Evolutionary conservation across 2,797 vertebrate genomes (phyloP), one percentile per base, ranked within the genome.

Genomic region (Darevskia nairensis): DNA sequence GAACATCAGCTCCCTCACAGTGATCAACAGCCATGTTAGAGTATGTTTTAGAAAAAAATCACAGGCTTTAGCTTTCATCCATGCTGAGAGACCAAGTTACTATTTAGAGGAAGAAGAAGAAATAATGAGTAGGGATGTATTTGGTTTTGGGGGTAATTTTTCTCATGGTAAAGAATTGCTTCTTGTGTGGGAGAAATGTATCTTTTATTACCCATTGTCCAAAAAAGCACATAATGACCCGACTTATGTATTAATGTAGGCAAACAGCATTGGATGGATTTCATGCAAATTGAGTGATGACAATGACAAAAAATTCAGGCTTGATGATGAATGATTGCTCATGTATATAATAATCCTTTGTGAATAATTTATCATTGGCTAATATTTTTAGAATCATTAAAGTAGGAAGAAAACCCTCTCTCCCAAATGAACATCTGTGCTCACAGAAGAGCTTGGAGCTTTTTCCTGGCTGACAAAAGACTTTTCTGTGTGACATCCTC

Each of bases 151-250:
- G n/a, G 11, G 15, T 11, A 61, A 32, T 72, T 74, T 75, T 81
- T 89, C 59, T 66, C 84, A 2, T 29, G 19, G 23, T 75, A 72
- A 80, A 66, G n/a, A 80, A 85, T 39, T 50, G 17, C 44, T 23
- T 21, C 85, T 41, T 15, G 8, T 59, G 21, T 68, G 59, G 61
- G 59, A 76, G 79, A 87, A 80, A 85, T 85, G 32, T 66, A 68
- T 89, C 69, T 85, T 76, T 81, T 82, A 89, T 85, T 85, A 74
- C 29, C n/a, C 29, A 66, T 76, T 87, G 86, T 82, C 86, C 46
- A 23, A 75, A 87, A 74, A 82, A 25, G 41, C 50, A 15, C 69
- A 85, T 66, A 80, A 85, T 68, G 44, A 85, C 68, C 44, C 80
- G 76, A 68, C 71, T 66, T 85, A 41, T 85, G 55, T 68, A 75